Percentiles rank a stretch among this genome's conserved stretches.
phyloP scores from a whole-genome alignment of 2,113 vertebrate genomes.

The Bufo gargarizans region DNA sequence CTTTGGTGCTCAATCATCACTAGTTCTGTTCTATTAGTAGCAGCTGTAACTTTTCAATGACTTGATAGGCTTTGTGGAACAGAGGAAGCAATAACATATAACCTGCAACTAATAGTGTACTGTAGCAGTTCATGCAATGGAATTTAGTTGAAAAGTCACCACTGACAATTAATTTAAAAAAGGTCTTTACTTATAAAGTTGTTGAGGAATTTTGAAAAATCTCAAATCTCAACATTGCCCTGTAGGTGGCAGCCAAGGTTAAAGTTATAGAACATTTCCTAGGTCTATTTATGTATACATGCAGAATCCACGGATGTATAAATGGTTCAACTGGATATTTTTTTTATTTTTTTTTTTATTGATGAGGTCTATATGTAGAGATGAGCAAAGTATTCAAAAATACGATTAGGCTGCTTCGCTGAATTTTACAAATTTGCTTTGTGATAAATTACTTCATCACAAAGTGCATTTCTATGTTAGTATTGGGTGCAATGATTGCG shows the following conservation, averaged over 20 bases:
- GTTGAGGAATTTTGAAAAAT: background rate
- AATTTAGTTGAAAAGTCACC: constrained; percentile 7
- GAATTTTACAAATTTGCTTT: too few species aligned
- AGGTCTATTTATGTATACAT: background rate
- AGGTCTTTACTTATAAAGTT: background rate
- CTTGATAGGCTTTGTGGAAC: background rate
- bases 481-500: too few species aligned
- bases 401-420: too few species aligned
- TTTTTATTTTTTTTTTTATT: too few species aligned
- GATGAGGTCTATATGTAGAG: too few species aligned
- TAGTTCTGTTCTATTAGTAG: background rate
- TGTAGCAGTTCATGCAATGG: constrained; percentile 6
- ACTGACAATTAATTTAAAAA: background rate
- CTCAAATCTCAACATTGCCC: background rate
- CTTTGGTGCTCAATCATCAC: too few species aligned
- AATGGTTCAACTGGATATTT: too few species aligned
- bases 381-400: too few species aligned
- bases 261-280: background rate
- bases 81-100: background rate
- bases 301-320: background rate
- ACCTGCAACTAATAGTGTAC: background rate
- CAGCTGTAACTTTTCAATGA: background rate
- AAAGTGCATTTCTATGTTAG: too few species aligned
- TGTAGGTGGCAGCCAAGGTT: constrained; percentile 44
- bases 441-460: too few species aligned